These are phyloP conservation scores for Cepaea hortensis DNA, from an alignment of 2,888 invertebrate species.

Conservation along the genomic window DNA sequence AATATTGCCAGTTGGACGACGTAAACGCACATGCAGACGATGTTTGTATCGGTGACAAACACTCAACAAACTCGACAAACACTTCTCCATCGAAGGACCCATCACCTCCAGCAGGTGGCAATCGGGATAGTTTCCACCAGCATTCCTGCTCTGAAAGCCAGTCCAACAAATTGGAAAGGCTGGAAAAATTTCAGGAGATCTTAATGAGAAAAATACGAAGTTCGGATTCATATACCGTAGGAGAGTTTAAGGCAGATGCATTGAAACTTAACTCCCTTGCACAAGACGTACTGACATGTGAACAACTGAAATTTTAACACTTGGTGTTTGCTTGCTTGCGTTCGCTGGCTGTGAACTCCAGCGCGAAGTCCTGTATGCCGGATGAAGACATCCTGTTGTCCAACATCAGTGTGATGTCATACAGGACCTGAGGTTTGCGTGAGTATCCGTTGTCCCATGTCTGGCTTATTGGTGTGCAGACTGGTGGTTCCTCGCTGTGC, in stretches of 20 bases:
- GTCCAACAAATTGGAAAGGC: not conserved
- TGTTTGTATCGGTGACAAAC: not conserved
- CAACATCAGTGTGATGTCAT: too few species aligned
- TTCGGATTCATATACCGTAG: not conserved
- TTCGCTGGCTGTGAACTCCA: too few species aligned
- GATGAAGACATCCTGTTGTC: too few species aligned
- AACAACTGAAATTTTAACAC: too few species aligned
- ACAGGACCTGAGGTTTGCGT: too few species aligned
- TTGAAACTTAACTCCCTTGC: not conserved
- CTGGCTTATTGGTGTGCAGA: too few species aligned
- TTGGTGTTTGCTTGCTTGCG: too few species aligned
- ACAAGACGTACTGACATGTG: too few species aligned
- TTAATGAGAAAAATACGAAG: not conserved
- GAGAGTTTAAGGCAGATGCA: constrained; percentile 10
- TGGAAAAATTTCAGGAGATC: not conserved
- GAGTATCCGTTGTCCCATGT: too few species aligned
- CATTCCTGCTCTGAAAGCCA: not conserved
- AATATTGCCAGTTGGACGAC: not conserved
- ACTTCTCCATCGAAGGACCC: not conserved
- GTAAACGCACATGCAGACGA: not conserved
- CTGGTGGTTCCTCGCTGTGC: too few species aligned
- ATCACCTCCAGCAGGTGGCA: too few species aligned
- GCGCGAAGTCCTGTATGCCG: too few species aligned
- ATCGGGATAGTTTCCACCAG: not conserved
- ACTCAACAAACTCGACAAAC: not conserved